These are phyloP conservation scores for Nephrotoma flavescens DNA, from an alignment of 2,888 invertebrate species.

Conservation along the genomic window DNA sequence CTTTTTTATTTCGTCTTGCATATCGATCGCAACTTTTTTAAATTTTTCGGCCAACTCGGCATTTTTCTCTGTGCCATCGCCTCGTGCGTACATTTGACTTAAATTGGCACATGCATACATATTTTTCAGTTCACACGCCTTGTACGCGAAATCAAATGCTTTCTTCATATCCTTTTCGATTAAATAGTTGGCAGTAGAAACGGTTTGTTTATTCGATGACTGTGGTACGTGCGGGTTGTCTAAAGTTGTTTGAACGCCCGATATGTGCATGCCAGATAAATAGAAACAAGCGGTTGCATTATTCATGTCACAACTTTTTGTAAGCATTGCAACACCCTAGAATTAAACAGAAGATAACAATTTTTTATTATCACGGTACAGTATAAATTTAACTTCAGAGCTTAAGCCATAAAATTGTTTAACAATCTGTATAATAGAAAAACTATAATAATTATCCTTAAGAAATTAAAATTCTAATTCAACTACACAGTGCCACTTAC, in stretches of 20 bases:
- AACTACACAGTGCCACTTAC: conserved; percentile 19
- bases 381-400: too few relatives aligned
- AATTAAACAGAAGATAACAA: conserved; percentile 8
- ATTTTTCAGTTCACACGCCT: conserved; percentile 72
- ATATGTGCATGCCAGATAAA: conserved; percentile 62
- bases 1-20: conserved; percentile 50
- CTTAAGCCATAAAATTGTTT: too few relatives aligned
- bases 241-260: conserved; percentile 48
- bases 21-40: conserved; percentile 51
- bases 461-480: not conserved
- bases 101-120: conserved; percentile 83
- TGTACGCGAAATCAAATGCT: conserved; percentile 61
- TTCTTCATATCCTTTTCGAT: conserved; percentile 54
- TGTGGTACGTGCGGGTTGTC: conserved; percentile 18
- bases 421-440: too few relatives aligned
- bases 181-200: conserved; percentile 30
- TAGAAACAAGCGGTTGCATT: conserved; percentile 65
- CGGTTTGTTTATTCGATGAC: not conserved
- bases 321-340: conserved; percentile 42
- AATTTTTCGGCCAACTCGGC: conserved; percentile 53
- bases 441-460: too few relatives aligned
- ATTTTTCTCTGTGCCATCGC: conserved; percentile 69
- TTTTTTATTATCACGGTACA: too few relatives aligned
- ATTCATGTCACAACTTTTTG: conserved; percentile 42
- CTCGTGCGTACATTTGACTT: conserved; percentile 70